Conservation (phyloP, 1,140 invertebrate genomes). For the Apocrypta bakeri region DNA sequence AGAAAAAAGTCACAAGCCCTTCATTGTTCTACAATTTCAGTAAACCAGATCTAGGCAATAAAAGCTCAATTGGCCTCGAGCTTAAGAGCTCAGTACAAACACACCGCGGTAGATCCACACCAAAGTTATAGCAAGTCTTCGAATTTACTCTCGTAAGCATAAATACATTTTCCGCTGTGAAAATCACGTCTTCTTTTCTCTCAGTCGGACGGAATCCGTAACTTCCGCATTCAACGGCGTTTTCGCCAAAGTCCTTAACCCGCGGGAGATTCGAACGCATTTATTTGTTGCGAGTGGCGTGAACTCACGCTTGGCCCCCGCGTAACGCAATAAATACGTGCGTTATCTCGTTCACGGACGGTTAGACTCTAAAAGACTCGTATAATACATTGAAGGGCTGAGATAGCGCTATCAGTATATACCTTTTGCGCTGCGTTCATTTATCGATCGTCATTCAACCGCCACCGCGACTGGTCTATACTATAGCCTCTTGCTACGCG, state of each 20-base stretch:
- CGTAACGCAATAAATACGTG: conserved; percentile 54
- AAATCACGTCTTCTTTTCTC: neutral
- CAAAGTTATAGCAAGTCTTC: too few species aligned
- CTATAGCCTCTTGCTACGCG: too few species aligned
- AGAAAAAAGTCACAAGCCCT: too few species aligned
- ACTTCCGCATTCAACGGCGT: too few species aligned
- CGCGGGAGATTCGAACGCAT: too few species aligned
- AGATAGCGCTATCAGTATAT: conserved; percentile 48
- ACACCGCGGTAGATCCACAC: too few species aligned
- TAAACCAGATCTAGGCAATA: too few species aligned
- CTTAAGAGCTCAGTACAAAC: neutral
- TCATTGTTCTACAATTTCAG: too few species aligned
- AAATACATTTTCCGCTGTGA: conserved; percentile 38
- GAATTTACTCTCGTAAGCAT: neutral
- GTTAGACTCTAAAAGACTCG: conserved; percentile 66
- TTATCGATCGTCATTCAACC: conserved; percentile 62
- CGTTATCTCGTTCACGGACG: conserved; percentile 67
- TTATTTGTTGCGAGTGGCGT: too few species aligned
- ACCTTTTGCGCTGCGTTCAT: conserved; percentile 54
- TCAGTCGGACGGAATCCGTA: neutral
- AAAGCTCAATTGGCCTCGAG: neutral
- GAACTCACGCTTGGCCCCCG: conserved; percentile 20
- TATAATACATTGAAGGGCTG: conserved; percentile 52
- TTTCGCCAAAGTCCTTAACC: too few species aligned
- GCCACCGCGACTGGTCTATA: too few species aligned